phyloP scores from a whole-genome alignment of 2,797 vertebrate genomes.

The Falco cherrug region DNA sequence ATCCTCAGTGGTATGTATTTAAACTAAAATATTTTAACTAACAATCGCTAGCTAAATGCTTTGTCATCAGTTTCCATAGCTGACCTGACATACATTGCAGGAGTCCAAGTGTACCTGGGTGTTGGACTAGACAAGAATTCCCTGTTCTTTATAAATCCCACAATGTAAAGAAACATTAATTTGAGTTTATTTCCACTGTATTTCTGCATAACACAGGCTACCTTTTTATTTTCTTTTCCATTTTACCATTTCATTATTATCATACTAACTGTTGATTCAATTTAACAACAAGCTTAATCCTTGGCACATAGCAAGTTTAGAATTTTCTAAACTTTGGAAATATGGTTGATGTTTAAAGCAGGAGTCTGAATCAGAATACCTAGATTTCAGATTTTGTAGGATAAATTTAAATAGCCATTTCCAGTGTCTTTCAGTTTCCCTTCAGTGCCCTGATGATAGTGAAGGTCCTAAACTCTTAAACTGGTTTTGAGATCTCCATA shows the following conservation, averaged over 20 bases:
- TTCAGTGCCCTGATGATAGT: background rate
- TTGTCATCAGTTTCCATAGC: background rate
- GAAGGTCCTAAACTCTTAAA: background rate
- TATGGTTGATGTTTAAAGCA: background rate
- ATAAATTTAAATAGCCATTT: background rate
- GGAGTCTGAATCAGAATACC: background rate
- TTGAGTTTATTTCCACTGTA: background rate
- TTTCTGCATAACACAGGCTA: fast-evolving
- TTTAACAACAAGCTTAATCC: background rate
- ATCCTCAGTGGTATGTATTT: background rate
- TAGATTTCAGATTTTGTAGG: background rate
- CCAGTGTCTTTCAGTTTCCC: background rate
- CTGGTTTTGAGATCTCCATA: background rate
- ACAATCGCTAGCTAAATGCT: background rate
- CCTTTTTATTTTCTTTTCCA: background rate
- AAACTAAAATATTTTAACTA: background rate
- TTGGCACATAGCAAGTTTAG: background rate
- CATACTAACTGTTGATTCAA: background rate
- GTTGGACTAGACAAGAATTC: background rate
- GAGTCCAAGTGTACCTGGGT: background rate
- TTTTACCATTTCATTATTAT: background rate
- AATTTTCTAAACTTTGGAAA: background rate
- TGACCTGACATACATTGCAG: background rate
- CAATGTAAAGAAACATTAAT: background rate
- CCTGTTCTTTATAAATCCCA: background rate